Evolutionary conservation across 2,888 invertebrate genomes (phyloP).

Genomic region (Cephus pygmeus): DNA sequence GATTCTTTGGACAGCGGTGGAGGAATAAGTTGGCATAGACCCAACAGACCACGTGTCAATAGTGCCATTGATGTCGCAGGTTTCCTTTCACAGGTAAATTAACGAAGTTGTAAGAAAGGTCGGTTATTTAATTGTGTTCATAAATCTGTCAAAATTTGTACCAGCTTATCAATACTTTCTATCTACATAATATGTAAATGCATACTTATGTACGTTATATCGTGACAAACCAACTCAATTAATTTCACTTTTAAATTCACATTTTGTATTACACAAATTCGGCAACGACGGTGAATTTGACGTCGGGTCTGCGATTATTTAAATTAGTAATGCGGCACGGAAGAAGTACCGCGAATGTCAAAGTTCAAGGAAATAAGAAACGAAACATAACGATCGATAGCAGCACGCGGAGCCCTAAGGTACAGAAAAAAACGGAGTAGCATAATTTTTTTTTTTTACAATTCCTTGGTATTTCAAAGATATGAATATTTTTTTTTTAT

Average conservation of each 20-base stretch:
- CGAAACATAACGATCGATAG: slow-evolving; percentile 33
- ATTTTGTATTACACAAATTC: too few relatives aligned
- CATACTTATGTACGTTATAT: too few relatives aligned
- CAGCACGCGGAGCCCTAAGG: slow-evolving; percentile 14
- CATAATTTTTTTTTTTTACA: slow-evolving; percentile 5
- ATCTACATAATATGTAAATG: too few relatives aligned
- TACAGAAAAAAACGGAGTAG: slow-evolving; percentile 14
- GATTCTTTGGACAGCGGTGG: slow-evolving; percentile 65
- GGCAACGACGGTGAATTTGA: too few relatives aligned
- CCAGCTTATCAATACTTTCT: too few relatives aligned
- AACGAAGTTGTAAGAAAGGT: neutral
- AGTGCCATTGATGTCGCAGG: slow-evolving; percentile 82
- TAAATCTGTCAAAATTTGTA: too few relatives aligned
- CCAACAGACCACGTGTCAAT: slow-evolving; percentile 81
- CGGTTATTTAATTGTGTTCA: neutral
- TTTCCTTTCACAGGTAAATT: slow-evolving; percentile 75
- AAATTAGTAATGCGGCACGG: slow-evolving; percentile 42
- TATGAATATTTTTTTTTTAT: too few relatives aligned
- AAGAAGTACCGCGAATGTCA: slow-evolving; percentile 38
- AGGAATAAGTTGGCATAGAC: slow-evolving; percentile 70
- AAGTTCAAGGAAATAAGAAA: slow-evolving; percentile 46
- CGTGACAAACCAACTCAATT: too few relatives aligned
- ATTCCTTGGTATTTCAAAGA: too few relatives aligned
- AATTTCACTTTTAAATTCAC: too few relatives aligned
- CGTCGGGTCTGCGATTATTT: slow-evolving; percentile 17